phyloP scores from a whole-genome alignment of 2,888 invertebrate genomes.

The Xestoiulus laeticollis region DNA sequence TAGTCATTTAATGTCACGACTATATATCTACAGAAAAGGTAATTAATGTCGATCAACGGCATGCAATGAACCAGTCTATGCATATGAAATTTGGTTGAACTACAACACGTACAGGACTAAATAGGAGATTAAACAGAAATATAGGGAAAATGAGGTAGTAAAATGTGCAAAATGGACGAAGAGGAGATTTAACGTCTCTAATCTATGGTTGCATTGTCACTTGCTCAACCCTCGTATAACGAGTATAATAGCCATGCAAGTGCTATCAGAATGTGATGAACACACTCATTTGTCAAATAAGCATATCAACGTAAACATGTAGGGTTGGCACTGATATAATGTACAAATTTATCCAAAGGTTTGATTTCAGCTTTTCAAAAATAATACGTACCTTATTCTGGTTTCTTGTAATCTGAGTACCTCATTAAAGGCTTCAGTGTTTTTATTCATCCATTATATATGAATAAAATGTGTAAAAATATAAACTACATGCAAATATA shows the following conservation, averaged over 20 bases:
- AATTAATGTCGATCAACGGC: constrained; percentile 2
- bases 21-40: not conserved
- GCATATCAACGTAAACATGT: not conserved
- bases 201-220: not conserved
- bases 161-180: not conserved
- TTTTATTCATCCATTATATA: too few species aligned
- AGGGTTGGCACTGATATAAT: too few species aligned
- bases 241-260: not conserved
- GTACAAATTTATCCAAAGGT: too few species aligned
- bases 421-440: too few species aligned
- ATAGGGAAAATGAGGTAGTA: not conserved
- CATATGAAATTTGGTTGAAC: not conserved
- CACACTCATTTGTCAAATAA: not conserved
- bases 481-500: too few species aligned
- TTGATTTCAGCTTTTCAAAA: too few species aligned
- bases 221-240: not conserved
- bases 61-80: not conserved
- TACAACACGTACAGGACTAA: not conserved
- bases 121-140: not conserved
- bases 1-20: not conserved
- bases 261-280: not conserved
- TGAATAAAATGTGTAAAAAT: too few species aligned
- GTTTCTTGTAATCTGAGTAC: too few species aligned
- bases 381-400: too few species aligned
- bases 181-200: not conserved